Conservation (phyloP, 2,888 invertebrate genomes). For the Oegoconia quadripuncta region DNA sequence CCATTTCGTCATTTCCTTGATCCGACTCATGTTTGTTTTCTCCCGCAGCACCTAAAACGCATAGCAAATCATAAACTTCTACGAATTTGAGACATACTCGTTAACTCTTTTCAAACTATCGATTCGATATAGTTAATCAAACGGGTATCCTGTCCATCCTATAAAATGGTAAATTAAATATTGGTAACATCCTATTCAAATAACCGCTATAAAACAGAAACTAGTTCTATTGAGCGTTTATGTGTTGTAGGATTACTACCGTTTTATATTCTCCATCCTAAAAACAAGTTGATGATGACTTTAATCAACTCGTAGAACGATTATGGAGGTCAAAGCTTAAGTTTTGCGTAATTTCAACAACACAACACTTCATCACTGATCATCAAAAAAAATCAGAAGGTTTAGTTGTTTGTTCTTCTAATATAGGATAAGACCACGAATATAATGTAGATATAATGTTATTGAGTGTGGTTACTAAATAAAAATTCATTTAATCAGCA, state of each 20-base stretch:
- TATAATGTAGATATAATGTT: too few species aligned
- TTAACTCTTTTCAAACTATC: too few species aligned
- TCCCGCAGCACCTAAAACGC: slow-evolving; percentile 29
- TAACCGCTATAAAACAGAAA: slow-evolving; percentile 22
- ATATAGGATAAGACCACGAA: too few species aligned
- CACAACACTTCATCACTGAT: too few species aligned
- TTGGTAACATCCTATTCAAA: slow-evolving; percentile 25
- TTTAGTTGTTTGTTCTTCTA: too few species aligned
- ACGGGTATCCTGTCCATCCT: too few species aligned
- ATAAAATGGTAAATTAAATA: slow-evolving; percentile 20
- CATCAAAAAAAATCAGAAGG: too few species aligned
- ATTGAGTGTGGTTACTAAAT: too few species aligned
- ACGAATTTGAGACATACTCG: too few species aligned
- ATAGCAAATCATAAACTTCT: slow-evolving; percentile 10
- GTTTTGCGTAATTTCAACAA: too few species aligned
- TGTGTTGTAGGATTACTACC: neutral
- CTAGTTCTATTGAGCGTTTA: slow-evolving; percentile 19
- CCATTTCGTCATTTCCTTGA: slow-evolving; percentile 68
- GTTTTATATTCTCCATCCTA: slow-evolving; percentile 57
- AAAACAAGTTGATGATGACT: slow-evolving; percentile 65
- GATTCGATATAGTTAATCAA: too few species aligned
- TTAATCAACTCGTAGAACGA: slow-evolving; percentile 67
- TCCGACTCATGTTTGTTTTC: slow-evolving; percentile 60
- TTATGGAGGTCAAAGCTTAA: slow-evolving; percentile 44
- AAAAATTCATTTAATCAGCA: too few species aligned